A percentile compares a stretch with the other conserved stretches of the same genome.
phyloP scores from a whole-genome alignment of 2,113 vertebrate genomes.

The Nanger granti region DNA sequence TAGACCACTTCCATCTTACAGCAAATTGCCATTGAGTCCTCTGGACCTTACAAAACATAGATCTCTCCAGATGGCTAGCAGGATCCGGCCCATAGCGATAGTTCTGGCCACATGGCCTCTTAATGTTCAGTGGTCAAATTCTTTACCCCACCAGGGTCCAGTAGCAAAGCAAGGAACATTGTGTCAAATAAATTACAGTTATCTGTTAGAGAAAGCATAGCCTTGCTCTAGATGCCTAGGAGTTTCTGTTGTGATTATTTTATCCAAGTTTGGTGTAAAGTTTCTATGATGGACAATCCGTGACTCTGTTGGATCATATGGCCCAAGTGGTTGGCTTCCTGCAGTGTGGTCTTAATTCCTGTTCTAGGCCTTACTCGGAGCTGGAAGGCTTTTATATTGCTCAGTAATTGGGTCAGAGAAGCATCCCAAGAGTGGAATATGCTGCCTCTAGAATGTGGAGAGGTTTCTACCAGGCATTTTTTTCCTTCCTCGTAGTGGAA shows the following conservation, averaged over 20 bases:
- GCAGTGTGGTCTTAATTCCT: not conserved
- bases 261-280: not conserved
- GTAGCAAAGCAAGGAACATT: not conserved
- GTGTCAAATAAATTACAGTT: not conserved
- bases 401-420: not conserved
- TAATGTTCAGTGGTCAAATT: not conserved
- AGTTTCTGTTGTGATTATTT: not conserved
- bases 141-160: not conserved
- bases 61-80: not conserved
- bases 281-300: not conserved
- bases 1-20: not conserved
- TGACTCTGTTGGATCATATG: not conserved
- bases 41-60: not conserved
- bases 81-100: not conserved
- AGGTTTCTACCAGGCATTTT: not conserved
- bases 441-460: not conserved
- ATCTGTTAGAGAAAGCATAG: not conserved
- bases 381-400: not conserved
- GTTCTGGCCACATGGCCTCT: not conserved
- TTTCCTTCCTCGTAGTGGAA: not conserved
- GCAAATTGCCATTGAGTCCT: not conserved
- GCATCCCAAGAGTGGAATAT: not conserved
- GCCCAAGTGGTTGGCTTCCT: not conserved
- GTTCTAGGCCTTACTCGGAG: not conserved
- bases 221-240: not conserved